Base-by-base conservation (phyloP, 2,797 vertebrate species). In the Microctenopoma steveboyesi region DNA sequence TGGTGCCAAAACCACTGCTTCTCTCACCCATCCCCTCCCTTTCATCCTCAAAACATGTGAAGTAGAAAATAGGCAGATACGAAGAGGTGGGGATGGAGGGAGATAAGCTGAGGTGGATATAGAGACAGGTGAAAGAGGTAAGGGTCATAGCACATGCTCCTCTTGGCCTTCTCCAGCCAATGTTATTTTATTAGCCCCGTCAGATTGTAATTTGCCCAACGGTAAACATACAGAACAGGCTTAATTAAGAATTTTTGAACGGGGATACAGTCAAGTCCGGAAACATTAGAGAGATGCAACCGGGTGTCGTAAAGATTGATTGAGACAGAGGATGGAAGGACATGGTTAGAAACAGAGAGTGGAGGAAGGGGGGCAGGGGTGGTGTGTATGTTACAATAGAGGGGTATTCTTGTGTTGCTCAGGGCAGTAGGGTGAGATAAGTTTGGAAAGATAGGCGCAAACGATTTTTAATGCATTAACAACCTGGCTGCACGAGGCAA, bases 221-320 rank as follows among this genome's bases (percentile, higher is more conserved):
- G 93, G 97, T 98, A 98, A 99, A 99, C 96, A 99, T 93, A 98
- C 96, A 96, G 95, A 95, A 95, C 90, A 92, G 94, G 96, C 95
- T 99, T 97, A 97, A 98, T 99, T 97, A 97, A 97, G 96, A 98
- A 97, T 97, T 98, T 98, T 97, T 96, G 95, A 99, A 95, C 95
- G 95, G 94, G 96, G 95, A 93, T 94, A 95, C 91, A 92, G 93
- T 96, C 95, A 93, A 94, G 94, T 95, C 97, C 95, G 95, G 96
- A 97, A 97, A 95, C 97, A 96, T 96, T 96, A 96, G 95, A 92
- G 96, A 95, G 95, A 95, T 94, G 92, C 91, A 94, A 93, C 95
- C 92, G 95, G 95, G 96, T 94, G 96, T 96, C 96, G 94, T 97
- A 97, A 98, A 97, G 93, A 98, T 98, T 95, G 96, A 99, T 98